Conservation (phyloP, 2,113 vertebrate genomes). For the Pelecanoides urinatrix region DNA sequence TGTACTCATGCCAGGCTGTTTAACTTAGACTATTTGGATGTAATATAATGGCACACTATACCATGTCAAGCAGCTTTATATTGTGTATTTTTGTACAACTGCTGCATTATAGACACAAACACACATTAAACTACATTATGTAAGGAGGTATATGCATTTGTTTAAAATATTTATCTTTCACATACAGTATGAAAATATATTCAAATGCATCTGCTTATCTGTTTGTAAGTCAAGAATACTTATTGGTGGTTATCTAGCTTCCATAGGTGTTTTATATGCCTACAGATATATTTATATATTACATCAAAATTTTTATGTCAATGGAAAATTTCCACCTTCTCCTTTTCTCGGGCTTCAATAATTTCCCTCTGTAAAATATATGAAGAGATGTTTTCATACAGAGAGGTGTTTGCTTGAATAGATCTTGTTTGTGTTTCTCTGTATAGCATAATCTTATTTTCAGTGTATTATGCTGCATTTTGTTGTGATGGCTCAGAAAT, state of each 20-base stretch:
- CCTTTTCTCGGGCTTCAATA: slow-evolving; percentile 1
- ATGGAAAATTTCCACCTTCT: neutral
- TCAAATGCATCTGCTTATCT: neutral
- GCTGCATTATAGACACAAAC: neutral
- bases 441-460: slow-evolving; percentile 10
- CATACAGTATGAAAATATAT: neutral
- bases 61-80: neutral
- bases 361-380: slow-evolving; percentile 25
- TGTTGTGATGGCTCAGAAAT: neutral
- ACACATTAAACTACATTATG: neutral
- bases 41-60: neutral
- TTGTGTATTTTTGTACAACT: neutral
- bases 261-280: neutral
- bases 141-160: neutral
- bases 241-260: neutral
- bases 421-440: neutral
- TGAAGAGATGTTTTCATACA: neutral
- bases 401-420: neutral
- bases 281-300: neutral
- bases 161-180: neutral
- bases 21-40: neutral
- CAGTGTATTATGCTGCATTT: slow-evolving; percentile 14
- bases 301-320: neutral
- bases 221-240: neutral
- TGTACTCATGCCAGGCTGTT: neutral